Percentiles rank a stretch among this genome's conserved stretches.
Evolutionary conservation across 2,113 vertebrate genomes (phyloP).

Genomic region (Scolopax mira): DNA sequence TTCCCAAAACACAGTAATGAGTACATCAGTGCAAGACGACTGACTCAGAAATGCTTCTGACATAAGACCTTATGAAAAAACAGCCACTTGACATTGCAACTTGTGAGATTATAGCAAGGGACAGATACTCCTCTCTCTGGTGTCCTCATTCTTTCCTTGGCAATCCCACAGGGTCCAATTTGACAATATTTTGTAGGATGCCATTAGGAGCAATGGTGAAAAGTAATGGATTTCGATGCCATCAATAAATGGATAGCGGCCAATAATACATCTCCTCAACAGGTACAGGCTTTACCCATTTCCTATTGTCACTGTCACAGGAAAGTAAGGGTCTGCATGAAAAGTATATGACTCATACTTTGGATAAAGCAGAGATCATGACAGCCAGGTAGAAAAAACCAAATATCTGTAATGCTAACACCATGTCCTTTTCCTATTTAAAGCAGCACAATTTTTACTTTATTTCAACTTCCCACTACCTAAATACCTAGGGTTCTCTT

Average conservation of each 20-base stretch:
- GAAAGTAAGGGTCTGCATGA: neutral
- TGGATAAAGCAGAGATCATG: neutral
- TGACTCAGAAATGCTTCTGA: neutral
- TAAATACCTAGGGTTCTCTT: neutral
- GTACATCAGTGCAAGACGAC: neutral
- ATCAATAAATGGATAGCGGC: neutral
- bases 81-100: neutral
- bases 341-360: neutral
- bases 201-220: neutral
- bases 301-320: neutral
- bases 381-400: neutral
- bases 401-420: neutral
- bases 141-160: neutral
- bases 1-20: neutral
- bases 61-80: neutral
- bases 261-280: neutral
- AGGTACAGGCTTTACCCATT: neutral
- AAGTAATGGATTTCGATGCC: neutral
- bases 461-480: neutral
- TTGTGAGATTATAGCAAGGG: neutral
- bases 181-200: neutral
- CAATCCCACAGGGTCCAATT: neutral
- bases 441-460: neutral
- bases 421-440: neutral
- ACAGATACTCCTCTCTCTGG: rapidly evolving